phyloP scores from a whole-genome alignment of 2,797 vertebrate species.

The Myotis planiceps region DNA sequence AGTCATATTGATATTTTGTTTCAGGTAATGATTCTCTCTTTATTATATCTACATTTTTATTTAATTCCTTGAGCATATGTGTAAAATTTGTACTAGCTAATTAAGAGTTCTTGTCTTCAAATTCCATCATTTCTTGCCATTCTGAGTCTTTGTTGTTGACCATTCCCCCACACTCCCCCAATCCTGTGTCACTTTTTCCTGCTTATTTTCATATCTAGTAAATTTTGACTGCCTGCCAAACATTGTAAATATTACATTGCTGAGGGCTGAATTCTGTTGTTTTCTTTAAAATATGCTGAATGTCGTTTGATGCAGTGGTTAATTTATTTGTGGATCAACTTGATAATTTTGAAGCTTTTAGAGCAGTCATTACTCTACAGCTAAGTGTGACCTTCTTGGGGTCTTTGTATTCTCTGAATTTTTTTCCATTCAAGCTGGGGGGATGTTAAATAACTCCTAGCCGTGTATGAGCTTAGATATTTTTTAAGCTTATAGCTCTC shows the following conservation, averaged over 20 bases:
- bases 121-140: not conserved
- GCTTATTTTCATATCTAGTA: not conserved
- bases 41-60: not conserved
- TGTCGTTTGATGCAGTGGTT: not conserved
- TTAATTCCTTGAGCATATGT: not conserved
- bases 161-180: not conserved
- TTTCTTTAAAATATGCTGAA: not conserved
- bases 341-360: not conserved
- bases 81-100: not conserved
- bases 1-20: not conserved
- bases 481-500: not conserved
- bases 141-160: not conserved
- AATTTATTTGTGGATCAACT: not conserved
- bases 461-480: not conserved
- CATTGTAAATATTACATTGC: not conserved
- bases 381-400: not conserved
- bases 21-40: not conserved
- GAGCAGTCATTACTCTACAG: not conserved
- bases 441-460: not conserved
- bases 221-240: constrained; percentile 8
- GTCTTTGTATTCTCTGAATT: not conserved
- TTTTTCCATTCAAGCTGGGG: not conserved
- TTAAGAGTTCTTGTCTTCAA: not conserved
- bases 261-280: not conserved
- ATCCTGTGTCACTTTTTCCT: not conserved